Evolutionary conservation across 2,797 vertebrate genomes (phyloP).

Genomic region (Anisognathus igniventris): DNA sequence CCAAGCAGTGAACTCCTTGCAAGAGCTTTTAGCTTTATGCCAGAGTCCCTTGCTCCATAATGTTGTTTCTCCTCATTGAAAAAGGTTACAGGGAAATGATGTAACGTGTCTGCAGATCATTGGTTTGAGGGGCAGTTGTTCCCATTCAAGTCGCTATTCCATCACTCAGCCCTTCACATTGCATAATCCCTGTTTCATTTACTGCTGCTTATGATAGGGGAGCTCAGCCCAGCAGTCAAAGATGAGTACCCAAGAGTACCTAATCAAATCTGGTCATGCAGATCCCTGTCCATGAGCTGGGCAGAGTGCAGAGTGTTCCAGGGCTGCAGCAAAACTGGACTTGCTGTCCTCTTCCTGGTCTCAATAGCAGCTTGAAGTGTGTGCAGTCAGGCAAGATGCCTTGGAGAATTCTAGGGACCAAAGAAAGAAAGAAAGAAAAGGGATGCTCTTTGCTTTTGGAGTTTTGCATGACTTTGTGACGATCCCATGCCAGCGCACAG

Average conservation of each 20-base stretch:
- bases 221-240: not conserved
- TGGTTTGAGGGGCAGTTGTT: not conserved
- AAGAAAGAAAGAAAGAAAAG: not conserved
- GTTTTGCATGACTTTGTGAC: not conserved
- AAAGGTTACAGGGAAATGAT: not conserved
- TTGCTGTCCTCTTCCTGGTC: not conserved
- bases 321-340: not conserved
- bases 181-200: constrained; percentile 10
- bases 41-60: not conserved
- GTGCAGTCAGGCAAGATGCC: fast-evolving
- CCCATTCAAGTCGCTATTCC: not conserved
- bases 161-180: not conserved
- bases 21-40: not conserved
- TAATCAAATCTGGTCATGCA: constrained; percentile 13
- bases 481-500: not conserved
- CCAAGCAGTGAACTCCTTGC: not conserved
- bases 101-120: not conserved
- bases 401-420: not conserved
- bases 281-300: fast-evolving
- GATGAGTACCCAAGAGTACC: not conserved
- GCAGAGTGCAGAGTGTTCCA: not conserved
- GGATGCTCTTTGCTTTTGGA: not conserved
- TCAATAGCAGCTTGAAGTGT: not conserved
- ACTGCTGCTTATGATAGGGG: not conserved
- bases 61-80: not conserved